These are phyloP conservation scores for Linurgus olivaceus DNA, from an alignment of 2,797 vertebrate genomes.

Conservation along the genomic window DNA sequence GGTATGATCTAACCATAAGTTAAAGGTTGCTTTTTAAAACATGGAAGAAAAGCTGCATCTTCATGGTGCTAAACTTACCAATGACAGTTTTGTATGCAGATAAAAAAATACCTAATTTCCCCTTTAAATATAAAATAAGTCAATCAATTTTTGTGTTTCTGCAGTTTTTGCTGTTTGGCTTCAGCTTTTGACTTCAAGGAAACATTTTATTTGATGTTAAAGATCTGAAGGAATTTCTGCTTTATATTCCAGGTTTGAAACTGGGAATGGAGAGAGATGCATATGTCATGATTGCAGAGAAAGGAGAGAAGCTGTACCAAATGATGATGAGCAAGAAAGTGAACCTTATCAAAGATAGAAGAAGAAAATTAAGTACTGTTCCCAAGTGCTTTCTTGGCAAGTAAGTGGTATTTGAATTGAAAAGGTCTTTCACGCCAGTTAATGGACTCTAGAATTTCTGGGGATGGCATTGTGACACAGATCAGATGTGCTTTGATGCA, in stretches of 20 bases:
- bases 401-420: slow-evolving; percentile 81
- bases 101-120: not conserved
- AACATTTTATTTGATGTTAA: not conserved
- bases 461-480: slow-evolving; percentile 18
- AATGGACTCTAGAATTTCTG: slow-evolving; percentile 53
- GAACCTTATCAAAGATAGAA: slow-evolving; percentile 93
- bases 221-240: not conserved
- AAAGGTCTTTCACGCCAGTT: slow-evolving; percentile 38
- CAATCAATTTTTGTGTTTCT: not conserved
- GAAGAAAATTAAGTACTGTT: slow-evolving; percentile 93
- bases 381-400: slow-evolving; percentile 99
- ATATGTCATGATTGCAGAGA: slow-evolving; percentile 97
- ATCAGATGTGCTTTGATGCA: slow-evolving; percentile 28
- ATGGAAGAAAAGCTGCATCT: not conserved
- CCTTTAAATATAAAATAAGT: not conserved
- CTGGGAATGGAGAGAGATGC: slow-evolving; percentile 97
- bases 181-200: not conserved
- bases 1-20: not conserved
- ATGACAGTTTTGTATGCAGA: not conserved
- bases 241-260: slow-evolving; percentile 85
- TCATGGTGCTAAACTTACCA: not conserved
- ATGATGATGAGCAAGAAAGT: slow-evolving; percentile 97
- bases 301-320: slow-evolving; percentile 98
- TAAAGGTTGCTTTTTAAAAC: not conserved
- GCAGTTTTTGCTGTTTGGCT: not conserved